Evolutionary conservation across 1,140 invertebrate species (phyloP).

Genomic region (Drosophila rufa): DNA sequence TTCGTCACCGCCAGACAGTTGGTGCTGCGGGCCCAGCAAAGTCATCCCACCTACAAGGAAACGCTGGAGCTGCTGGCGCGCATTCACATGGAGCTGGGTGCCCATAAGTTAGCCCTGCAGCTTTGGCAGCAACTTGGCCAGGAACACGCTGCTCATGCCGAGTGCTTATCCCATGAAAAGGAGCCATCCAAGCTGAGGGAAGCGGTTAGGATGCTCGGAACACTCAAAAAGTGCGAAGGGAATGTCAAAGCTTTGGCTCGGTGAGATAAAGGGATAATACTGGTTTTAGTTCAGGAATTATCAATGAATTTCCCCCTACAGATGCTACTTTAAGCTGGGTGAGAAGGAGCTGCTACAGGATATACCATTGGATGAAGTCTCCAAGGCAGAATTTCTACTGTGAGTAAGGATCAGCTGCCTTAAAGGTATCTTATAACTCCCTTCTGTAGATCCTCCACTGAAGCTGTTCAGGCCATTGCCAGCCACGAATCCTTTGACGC

Average conservation of each 20-base stretch:
- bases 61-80: constrained; percentile 66
- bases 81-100: constrained; percentile 75
- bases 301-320: constrained; percentile 6
- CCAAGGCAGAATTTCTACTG: constrained; percentile 66
- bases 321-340: constrained; percentile 64
- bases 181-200: constrained; percentile 40
- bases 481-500: constrained; percentile 85
- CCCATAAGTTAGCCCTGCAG: constrained; percentile 69
- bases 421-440: not conserved
- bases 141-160: constrained; percentile 38
- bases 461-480: constrained; percentile 86
- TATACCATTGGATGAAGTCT: constrained; percentile 46
- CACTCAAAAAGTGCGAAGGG: not conserved
- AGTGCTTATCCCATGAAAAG: constrained; percentile 65
- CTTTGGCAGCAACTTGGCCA: constrained; percentile 57
- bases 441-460: constrained; percentile 66
- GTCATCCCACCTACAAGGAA: constrained; percentile 58
- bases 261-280: constrained; percentile 10
- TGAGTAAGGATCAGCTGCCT: constrained; percentile 14
- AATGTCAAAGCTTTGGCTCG: constrained; percentile 55
- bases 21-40: constrained; percentile 77
- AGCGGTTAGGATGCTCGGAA: constrained; percentile 38
- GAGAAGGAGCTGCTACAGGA: constrained; percentile 43
- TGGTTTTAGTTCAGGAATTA: not conserved
- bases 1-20: constrained; percentile 87